Evolutionary conservation across 2,797 vertebrate species (phyloP).

Genomic region (Microcaecilia unicolor): DNA sequence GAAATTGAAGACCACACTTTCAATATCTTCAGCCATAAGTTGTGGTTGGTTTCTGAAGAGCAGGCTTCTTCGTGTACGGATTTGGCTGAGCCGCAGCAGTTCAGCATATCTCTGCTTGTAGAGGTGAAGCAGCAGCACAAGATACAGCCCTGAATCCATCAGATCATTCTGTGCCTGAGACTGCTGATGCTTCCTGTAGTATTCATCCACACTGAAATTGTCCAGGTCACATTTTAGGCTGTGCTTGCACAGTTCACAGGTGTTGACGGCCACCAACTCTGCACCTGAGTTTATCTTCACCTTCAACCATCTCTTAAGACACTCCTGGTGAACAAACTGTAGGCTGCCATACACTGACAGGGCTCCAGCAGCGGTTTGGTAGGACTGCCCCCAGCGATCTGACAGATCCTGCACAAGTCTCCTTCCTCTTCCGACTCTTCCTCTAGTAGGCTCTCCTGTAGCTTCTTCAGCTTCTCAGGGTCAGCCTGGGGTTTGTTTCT

Average conservation of each 20-base stretch:
- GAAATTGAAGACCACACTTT: conserved; percentile 44
- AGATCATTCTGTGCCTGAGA: conserved; percentile 15
- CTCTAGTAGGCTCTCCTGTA: conserved; percentile 42
- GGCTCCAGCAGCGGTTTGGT: conserved; percentile 40
- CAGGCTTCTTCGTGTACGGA: background rate
- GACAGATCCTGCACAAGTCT: conserved; percentile 38
- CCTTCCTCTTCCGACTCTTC: conserved; percentile 44
- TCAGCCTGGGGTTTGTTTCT: conserved; percentile 9
- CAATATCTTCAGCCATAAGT: conserved; percentile 34
- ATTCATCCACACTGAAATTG: conserved; percentile 26
- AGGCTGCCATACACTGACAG: conserved; percentile 46
- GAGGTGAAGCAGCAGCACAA: conserved; percentile 33
- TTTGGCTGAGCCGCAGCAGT: conserved; percentile 17
- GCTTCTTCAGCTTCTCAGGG: no score
- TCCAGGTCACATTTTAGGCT: conserved; percentile 19
- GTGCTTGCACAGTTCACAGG: conserved; percentile 45
- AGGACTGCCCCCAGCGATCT: conserved; percentile 33
- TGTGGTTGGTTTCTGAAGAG: conserved; percentile 24
- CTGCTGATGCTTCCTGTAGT: conserved; percentile 33
- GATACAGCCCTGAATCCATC: conserved; percentile 22
- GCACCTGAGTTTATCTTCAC: conserved; percentile 50
- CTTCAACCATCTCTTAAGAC: conserved; percentile 37
- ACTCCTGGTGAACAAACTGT: conserved; percentile 35
- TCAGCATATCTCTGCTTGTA: conserved; percentile 37
- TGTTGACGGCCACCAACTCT: conserved; percentile 29